Conservation (phyloP, 2,888 invertebrate genomes). For the Agriopis aurantiaria region DNA sequence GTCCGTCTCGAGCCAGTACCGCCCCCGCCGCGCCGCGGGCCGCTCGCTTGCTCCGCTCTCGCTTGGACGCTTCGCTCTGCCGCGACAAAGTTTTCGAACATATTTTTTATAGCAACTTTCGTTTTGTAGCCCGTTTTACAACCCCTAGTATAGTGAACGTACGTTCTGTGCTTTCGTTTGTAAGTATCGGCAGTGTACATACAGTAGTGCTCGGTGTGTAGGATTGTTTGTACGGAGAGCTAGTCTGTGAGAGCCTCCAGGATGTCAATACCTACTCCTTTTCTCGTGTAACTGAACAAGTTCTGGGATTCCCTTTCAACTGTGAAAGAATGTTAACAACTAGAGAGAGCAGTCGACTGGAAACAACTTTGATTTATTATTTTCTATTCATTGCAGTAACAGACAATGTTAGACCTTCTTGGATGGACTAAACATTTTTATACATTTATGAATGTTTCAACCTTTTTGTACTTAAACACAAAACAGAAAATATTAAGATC, state of each 20-base stretch:
- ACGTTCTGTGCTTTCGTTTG: slow-evolving; percentile 42
- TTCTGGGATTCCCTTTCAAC: neutral
- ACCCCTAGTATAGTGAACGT: slow-evolving; percentile 42
- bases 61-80: slow-evolving; percentile 26
- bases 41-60: slow-evolving; percentile 32
- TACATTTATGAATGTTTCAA: neutral
- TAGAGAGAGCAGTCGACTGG: neutral
- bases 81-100: slow-evolving; percentile 44
- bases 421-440: neutral
- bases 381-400: neutral
- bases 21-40: slow-evolving; percentile 37
- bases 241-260: neutral
- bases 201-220: neutral
- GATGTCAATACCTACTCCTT: neutral
- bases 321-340: slow-evolving; percentile 6
- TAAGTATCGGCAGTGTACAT: slow-evolving; percentile 21
- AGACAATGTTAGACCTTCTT: neutral
- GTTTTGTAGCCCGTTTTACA: slow-evolving; percentile 45
- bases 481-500: too few relatives aligned
- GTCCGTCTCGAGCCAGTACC: slow-evolving; percentile 6
- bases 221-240: slow-evolving; percentile 1
- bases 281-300: neutral
- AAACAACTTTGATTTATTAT: neutral
- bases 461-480: too few relatives aligned
- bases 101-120: slow-evolving; percentile 44